Conservation (phyloP, 2,113 vertebrate genomes). For the Cacatua alba region DNA sequence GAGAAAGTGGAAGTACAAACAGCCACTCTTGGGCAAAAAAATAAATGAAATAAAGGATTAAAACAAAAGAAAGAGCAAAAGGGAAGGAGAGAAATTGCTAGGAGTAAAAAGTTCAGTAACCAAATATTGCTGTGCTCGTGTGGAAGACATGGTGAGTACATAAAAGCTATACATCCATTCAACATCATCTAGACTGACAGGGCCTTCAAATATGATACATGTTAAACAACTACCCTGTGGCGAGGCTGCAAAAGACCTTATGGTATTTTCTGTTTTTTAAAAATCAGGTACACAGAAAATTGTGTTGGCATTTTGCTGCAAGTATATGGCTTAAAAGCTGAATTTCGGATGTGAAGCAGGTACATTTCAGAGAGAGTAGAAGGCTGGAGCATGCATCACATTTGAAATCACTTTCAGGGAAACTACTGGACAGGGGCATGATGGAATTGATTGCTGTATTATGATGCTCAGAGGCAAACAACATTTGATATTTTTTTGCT, state of each 20-base stretch:
- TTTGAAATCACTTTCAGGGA: neutral
- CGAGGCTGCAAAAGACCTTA: slow-evolving; percentile 61
- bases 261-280: slow-evolving; percentile 68
- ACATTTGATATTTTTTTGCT: neutral
- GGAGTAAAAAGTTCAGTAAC: slow-evolving; percentile 27
- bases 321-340: slow-evolving; percentile 13
- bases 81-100: slow-evolving; percentile 31
- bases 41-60: slow-evolving; percentile 18
- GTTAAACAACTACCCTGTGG: slow-evolving; percentile 68
- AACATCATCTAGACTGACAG: slow-evolving; percentile 45
- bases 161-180: slow-evolving; percentile 29
- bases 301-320: slow-evolving; percentile 63
- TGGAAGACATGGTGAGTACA: slow-evolving; percentile 44
- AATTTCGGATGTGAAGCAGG: neutral
- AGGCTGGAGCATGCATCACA: neutral
- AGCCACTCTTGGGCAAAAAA: neutral
- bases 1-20: slow-evolving; percentile 3
- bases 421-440: neutral
- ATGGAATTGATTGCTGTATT: neutral
- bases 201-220: slow-evolving; percentile 60
- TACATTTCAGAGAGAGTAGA: slow-evolving; percentile 10
- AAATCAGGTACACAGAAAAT: slow-evolving; percentile 64
- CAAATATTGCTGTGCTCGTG: slow-evolving; percentile 46
- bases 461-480: neutral
- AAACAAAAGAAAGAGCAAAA: slow-evolving; percentile 53